These are phyloP conservation scores for Bathynomus jamesi DNA, from an alignment of 1,140 invertebrate species.

Conservation along the genomic window DNA sequence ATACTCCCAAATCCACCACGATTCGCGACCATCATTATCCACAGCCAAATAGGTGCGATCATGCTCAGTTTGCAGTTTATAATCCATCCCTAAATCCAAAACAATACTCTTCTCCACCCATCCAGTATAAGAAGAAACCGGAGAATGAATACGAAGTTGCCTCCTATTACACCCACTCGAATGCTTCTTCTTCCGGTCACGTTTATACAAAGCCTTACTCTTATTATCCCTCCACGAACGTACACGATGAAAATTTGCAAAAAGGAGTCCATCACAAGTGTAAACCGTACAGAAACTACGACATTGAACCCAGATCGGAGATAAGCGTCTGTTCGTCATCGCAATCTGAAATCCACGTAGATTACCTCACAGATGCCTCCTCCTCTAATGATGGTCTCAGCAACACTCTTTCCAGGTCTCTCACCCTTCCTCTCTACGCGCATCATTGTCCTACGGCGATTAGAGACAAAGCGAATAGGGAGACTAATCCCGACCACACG, in stretches of 20 bases:
- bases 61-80: slow-evolving; percentile 2
- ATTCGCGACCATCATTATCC: neutral
- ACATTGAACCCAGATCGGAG: neutral
- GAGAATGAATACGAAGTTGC: slow-evolving; percentile 10
- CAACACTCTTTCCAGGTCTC: neutral
- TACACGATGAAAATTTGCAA: neutral
- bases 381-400: neutral
- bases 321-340: neutral
- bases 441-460: neutral
- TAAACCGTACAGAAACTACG: neutral
- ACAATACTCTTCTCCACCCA: slow-evolving; percentile 9
- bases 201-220: slow-evolving; percentile 11
- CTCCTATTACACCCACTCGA: slow-evolving; percentile 14
- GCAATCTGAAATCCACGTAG: neutral
- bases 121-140: too few relatives aligned
- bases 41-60: slow-evolving; percentile 3
- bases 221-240: neutral
- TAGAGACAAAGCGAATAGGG: neutral
- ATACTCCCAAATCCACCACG: slow-evolving; percentile 6
- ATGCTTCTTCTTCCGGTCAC: slow-evolving; percentile 12
- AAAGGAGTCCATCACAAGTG: neutral
- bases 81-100: slow-evolving; percentile 1
- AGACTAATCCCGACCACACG: neutral
- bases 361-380: neutral
- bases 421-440: neutral